Evolutionary conservation across 2,113 vertebrate species (phyloP), one percentile per base, ranked within the genome.

Genomic region (Pomatorhinus ruficollis): DNA sequence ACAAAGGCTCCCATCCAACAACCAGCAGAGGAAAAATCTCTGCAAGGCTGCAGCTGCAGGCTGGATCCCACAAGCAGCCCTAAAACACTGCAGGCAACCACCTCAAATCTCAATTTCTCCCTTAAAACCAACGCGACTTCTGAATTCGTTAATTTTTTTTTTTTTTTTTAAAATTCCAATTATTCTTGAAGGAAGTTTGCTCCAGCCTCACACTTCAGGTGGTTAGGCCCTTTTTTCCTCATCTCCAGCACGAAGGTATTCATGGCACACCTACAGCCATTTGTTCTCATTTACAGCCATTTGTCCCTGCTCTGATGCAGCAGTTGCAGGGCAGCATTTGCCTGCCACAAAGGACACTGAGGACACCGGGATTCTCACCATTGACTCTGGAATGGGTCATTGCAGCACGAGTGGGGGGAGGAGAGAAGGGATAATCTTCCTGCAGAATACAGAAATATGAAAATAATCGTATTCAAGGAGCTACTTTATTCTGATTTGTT

Each of bases 401-500:
- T 60, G 74, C 6, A 5, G 53, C 20, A 50, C 17, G 27, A 61
- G 15, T 3, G 12, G 39, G 27, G 27, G 37, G 53, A 70, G 20
- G 21, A 45, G 12, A 50, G 40, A 44, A 52, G 42, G 31, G 27
- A 75, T 87, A 53, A 93, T 81, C 63, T 70, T 81, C 45, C 31
- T 15, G 30, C 11, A 44, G 56, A 76, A 93, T 28, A 52, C 42
- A 89, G 89, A 95, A 89, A 74, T 82, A 52, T 17, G 76, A 87
- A 84, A 95, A 96, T 96, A 97, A 96, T 94, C 53, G 53, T 85
- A 68, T 91, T 78, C 94, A 96, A 65, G 87, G 72, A 50, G 52
- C 87, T 80, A 68, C 83, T 87, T 90, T 80, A 69, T 89, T 80
- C 95, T 95, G 93, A 97, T 97, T 96, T 97, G 96, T 97, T 97